phyloP scores from a whole-genome alignment of 1,140 invertebrate species.

The Eupeodes corollae region DNA sequence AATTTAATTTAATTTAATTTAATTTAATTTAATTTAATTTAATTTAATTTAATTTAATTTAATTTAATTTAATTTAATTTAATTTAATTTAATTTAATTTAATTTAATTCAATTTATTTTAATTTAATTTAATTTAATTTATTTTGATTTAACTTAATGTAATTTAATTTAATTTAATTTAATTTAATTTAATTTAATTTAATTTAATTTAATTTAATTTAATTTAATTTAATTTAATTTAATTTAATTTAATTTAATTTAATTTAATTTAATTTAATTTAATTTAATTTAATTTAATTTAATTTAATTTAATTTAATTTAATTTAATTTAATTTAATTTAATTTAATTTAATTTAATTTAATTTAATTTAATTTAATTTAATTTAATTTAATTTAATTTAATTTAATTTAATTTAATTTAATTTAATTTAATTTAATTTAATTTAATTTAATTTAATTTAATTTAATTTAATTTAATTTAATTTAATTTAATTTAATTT shows the following conservation, averaged over 20 bases:
- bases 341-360: too few relatives aligned
- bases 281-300: background rate
- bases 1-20: background rate
- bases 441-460: too few relatives aligned
- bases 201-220: background rate
- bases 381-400: too few relatives aligned
- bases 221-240: background rate
- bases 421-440: too few relatives aligned
- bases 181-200: background rate
- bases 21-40: background rate
- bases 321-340: too few relatives aligned
- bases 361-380: too few relatives aligned
- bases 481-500: too few relatives aligned
- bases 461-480: too few relatives aligned
- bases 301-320: background rate
- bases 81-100: background rate
- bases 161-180: too few relatives aligned
- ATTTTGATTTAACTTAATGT: too few relatives aligned
- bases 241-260: background rate
- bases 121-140: background rate
- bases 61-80: background rate
- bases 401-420: too few relatives aligned
- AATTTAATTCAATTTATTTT: background rate
- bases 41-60: background rate
- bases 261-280: background rate